Evolutionary conservation across 2,113 vertebrate species (phyloP).

Genomic region (Ageneiosus marmoratus): DNA sequence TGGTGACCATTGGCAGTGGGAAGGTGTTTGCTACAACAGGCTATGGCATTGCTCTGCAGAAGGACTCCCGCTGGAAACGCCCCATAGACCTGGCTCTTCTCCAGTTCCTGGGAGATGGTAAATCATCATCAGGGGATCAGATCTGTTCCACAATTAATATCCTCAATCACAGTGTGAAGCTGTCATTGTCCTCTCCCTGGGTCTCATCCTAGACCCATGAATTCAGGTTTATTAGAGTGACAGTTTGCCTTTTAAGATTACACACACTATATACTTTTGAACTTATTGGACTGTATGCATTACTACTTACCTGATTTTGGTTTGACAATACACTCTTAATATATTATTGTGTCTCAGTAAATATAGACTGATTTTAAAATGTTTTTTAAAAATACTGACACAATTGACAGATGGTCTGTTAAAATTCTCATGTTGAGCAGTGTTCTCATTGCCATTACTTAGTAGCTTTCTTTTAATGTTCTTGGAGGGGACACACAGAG

Average conservation of each 20-base stretch:
- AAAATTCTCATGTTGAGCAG: background rate
- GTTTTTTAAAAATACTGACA: background rate
- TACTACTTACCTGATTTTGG: background rate
- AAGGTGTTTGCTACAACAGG: conserved; percentile 97
- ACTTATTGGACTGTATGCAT: background rate
- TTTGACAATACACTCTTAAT: background rate
- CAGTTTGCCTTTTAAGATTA: background rate
- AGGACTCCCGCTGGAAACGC: conserved; percentile 92
- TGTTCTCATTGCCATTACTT: conserved; percentile 17
- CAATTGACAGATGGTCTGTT: background rate
- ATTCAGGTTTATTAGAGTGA: background rate
- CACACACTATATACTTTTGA: background rate
- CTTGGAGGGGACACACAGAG: conserved; percentile 90
- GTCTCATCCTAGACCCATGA: background rate
- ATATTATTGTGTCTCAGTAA: too few relatives aligned
- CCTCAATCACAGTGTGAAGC: conserved; percentile 57
- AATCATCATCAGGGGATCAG: conserved; percentile 45
- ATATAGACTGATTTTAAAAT: background rate
- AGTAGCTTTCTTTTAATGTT: conserved; percentile 18
- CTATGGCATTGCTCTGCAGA: conserved; percentile 95
- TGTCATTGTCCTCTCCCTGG: conserved; percentile 20
- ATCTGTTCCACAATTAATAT: conserved; percentile 62
- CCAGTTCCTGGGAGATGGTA: conserved; percentile 96
- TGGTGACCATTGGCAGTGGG: conserved; percentile 96
- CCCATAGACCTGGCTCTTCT: conserved; percentile 92